Percentiles rank a stretch among this genome's conserved stretches.
phyloP scores from a whole-genome alignment of 2,888 invertebrate genomes.

The Torymus texanus region DNA sequence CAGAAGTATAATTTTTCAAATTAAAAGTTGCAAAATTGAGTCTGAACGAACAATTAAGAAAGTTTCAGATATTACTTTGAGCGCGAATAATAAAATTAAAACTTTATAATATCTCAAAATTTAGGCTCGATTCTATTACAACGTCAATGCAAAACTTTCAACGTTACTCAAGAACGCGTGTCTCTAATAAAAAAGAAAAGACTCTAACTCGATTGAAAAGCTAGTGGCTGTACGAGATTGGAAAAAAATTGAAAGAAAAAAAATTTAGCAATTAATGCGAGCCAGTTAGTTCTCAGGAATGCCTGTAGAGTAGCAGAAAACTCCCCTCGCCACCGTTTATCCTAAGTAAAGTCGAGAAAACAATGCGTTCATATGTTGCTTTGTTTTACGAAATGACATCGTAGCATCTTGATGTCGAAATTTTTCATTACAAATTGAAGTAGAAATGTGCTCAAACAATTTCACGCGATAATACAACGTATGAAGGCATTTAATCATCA shows the following conservation, averaged over 20 bases:
- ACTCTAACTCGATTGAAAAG: slow-evolving; percentile 49
- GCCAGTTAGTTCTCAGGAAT: slow-evolving; percentile 70
- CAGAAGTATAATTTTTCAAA: slow-evolving; percentile 1
- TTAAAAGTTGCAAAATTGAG: slow-evolving; percentile 18
- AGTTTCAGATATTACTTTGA: slow-evolving; percentile 2
- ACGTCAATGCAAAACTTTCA: slow-evolving; percentile 38
- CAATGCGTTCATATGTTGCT: slow-evolving; percentile 39
- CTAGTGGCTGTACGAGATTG: slow-evolving; percentile 65
- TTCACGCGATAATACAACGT: slow-evolving; percentile 13
- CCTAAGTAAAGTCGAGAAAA: slow-evolving; percentile 53
- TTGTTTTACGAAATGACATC: too few relatives aligned
- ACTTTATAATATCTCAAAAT: slow-evolving; percentile 6
- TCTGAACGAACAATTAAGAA: not conserved
- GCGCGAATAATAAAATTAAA: not conserved
- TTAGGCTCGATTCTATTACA: not conserved
- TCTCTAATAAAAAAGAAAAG: slow-evolving; percentile 52
- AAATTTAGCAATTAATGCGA: slow-evolving; percentile 58
- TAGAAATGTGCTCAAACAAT: slow-evolving; percentile 6
- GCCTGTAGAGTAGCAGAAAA: slow-evolving; percentile 68
- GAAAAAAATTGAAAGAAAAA: slow-evolving; percentile 62
- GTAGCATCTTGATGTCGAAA: too few relatives aligned
- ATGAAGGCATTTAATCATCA: slow-evolving; percentile 62
- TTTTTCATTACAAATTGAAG: too few relatives aligned
- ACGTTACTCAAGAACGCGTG: slow-evolving; percentile 1
- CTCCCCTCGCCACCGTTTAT: slow-evolving; percentile 64